Percentiles rank a stretch among this genome's conserved stretches.
Evolutionary conservation across 2,113 vertebrate genomes (phyloP).

Genomic region (Microcebus ravelobensis): DNA sequence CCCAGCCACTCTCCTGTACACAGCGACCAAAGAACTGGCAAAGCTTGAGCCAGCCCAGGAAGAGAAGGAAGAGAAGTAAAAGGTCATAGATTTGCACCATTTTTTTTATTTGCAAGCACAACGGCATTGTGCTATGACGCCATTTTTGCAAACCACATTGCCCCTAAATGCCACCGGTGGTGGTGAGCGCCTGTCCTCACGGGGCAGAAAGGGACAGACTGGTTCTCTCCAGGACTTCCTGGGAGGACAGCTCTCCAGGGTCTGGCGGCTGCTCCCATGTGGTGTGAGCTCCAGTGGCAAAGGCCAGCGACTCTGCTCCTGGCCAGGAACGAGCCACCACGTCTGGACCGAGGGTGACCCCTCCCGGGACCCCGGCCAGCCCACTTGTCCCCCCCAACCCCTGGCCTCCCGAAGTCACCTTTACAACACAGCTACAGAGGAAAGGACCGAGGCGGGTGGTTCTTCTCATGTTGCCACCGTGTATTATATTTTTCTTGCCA

Average conservation of each 20-base stretch:
- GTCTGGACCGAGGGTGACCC: neutral
- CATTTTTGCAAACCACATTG: neutral
- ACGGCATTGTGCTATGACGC: fast-evolving
- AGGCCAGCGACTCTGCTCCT: neutral
- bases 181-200: fast-evolving
- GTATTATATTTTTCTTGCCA: neutral
- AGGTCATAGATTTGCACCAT: neutral
- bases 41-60: neutral
- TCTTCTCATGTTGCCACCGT: neutral
- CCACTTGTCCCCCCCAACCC: neutral
- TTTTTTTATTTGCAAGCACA: neutral
- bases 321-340: neutral
- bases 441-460: neutral
- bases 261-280: neutral
- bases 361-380: neutral
- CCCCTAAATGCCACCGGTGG: fast-evolving
- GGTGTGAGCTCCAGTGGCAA: neutral
- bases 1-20: neutral
- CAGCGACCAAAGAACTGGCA: neutral
- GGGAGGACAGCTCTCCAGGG: neutral
- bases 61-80: neutral
- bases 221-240: neutral
- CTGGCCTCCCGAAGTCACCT: neutral
- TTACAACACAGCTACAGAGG: neutral
- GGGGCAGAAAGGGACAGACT: neutral